Evolutionary conservation across 2,888 invertebrate genomes (phyloP).

Genomic region (Scaptomyza tumidula): DNA sequence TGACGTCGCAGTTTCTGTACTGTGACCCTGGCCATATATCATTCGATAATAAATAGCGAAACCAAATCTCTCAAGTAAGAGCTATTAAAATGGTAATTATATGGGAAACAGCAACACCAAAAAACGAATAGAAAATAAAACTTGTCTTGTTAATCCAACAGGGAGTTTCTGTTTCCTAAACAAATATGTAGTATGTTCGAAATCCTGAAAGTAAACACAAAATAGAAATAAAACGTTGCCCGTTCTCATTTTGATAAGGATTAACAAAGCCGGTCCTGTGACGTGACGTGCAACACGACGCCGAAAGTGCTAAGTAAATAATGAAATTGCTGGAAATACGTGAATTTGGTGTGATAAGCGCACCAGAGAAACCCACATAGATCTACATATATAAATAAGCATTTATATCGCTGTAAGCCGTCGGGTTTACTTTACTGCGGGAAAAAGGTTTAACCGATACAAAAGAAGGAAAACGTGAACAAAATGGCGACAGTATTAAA

Average conservation of each 20-base stretch:
- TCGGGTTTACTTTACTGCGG: conserved; percentile 1
- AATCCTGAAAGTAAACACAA: conserved; percentile 55
- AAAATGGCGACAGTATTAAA: conserved; percentile 36
- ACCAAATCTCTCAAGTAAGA: conserved; percentile 42
- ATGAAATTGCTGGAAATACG: conserved; percentile 57
- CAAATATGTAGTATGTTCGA: conserved; percentile 75
- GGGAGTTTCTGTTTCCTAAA: conserved; percentile 63
- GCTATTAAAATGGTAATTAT: conserved; percentile 72
- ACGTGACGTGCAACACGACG: conserved; percentile 41
- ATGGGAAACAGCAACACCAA: conserved; percentile 11
- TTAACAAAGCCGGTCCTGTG: conserved; percentile 65
- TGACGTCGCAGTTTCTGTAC: conserved; percentile 10
- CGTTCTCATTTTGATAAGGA: conserved; percentile 64
- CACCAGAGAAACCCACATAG: conserved; percentile 1
- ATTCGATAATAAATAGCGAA: conserved; percentile 20
- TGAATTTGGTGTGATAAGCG: conserved; percentile 61
- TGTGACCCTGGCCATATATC: conserved; percentile 1
- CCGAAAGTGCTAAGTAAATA: conserved; percentile 76
- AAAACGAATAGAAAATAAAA: conserved; percentile 16
- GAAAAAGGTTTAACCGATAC: not conserved
- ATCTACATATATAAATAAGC: conserved; percentile 31
- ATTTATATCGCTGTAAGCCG: conserved; percentile 24
- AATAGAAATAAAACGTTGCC: conserved; percentile 2
- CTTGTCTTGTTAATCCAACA: conserved; percentile 7
- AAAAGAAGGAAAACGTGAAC: not conserved